phyloP scores from a whole-genome alignment of 2,888 invertebrate species.

The Pachliopta kotzebuea region DNA sequence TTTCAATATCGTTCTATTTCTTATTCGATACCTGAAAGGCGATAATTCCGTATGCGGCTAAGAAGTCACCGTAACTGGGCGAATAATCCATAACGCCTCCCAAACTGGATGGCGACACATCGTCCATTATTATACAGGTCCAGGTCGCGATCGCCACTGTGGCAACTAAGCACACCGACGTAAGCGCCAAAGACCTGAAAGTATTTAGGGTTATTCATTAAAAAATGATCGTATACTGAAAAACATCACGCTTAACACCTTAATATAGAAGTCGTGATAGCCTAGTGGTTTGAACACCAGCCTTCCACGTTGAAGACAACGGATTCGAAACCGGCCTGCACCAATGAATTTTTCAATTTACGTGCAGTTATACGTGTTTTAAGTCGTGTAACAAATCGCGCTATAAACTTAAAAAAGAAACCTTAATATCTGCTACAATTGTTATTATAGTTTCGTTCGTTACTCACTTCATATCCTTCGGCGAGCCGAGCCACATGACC shows the following conservation, averaged over 20 bases:
- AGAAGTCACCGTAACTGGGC: constrained; percentile 72
- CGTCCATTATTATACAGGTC: constrained; percentile 81
- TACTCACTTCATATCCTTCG: constrained; percentile 94
- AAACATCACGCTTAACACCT: neutral
- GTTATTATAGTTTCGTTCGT: too few relatives aligned
- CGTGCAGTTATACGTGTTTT: too few relatives aligned
- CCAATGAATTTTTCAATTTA: too few relatives aligned
- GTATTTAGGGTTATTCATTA: constrained; percentile 1
- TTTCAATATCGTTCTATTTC: too few relatives aligned
- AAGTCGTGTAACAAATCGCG: too few relatives aligned
- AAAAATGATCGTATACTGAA: too few relatives aligned
- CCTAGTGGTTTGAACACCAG: too few relatives aligned
- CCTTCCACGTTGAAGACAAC: too few relatives aligned
- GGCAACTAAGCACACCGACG: constrained; percentile 83
- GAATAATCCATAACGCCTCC: constrained; percentile 49
- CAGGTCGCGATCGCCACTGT: constrained; percentile 84
- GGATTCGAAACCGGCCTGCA: too few relatives aligned
- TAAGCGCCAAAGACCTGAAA: constrained; percentile 82
- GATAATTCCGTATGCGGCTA: constrained; percentile 84
- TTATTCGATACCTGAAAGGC: constrained; percentile 80
- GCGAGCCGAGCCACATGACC: constrained; percentile 93
- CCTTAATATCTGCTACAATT: too few relatives aligned
- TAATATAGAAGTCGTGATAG: too few relatives aligned
- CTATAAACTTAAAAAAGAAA: too few relatives aligned
- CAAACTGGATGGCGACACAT: constrained; percentile 51